Evolutionary conservation across 2,888 invertebrate species (phyloP), one percentile per base, ranked within the genome.

Genomic region (Zaprionus bogoriensis): DNA sequence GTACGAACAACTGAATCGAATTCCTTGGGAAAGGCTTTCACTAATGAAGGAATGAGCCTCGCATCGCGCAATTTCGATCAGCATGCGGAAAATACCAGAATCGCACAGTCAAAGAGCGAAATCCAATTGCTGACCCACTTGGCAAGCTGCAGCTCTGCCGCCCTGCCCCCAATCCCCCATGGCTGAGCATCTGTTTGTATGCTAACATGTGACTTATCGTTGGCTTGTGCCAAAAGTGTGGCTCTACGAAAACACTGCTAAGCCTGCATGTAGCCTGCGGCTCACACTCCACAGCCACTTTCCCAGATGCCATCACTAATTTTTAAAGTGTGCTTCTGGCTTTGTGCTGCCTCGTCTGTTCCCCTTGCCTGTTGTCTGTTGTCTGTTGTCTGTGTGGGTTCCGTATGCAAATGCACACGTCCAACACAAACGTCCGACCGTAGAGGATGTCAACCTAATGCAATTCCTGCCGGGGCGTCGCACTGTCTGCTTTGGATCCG

Each of bases 121-220:
- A 57, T 54, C 44, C 74, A 41, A 77, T 74, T 77, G 65, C 52
- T 74, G 81, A 77, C 84, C 77, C 64, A 77, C 54, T 77, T 77
- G 77, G 81, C 84, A 28, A n/a, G 12, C 74, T 61, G 12, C 12
- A 10, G 30, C 4, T n/a, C 68, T 70, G 69, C 53, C 77, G 61
- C 55, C 61, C n/a, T 42, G 42, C 51, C 30, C 47, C 45, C 44
- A 5, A 27, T 57, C 14, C n/a, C 6, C 17, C 2, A n/a, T n/a
- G 12, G 10, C 28, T n/a, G 44, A 27, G 17, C 12, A 23, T 14
- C 17, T 51, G 14, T 42, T 22, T 52, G 20, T 47, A 45, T 25
- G n/a, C 19, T 38, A 52, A 12, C 36, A 44, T 59, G 61, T 42
- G 61, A 61, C 51, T 52, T 52, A 63, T 57, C 39, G 41, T 39